phyloP scores from a whole-genome alignment of 2,888 invertebrate species.

The Drosophila melanocephala region DNA sequence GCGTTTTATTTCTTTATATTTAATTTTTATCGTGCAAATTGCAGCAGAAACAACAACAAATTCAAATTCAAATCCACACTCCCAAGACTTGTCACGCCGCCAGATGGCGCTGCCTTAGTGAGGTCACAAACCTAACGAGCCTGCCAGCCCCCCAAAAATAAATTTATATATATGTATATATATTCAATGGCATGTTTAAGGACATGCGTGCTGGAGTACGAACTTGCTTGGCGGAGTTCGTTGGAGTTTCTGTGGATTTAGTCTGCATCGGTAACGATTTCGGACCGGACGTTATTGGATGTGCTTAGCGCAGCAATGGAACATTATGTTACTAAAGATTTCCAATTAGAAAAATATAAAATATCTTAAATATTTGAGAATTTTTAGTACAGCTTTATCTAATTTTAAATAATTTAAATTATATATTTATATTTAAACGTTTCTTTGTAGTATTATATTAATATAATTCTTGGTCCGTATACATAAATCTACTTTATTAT shows the following conservation, averaged over 20 bases:
- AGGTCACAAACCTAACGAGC: constrained; percentile 61
- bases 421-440: too few species aligned
- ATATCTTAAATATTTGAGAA: not conserved
- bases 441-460: not conserved
- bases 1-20: constrained; percentile 35
- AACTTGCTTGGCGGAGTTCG: constrained; percentile 50
- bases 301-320: not conserved
- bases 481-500: not conserved
- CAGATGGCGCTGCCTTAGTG: constrained; percentile 68
- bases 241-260: constrained; percentile 48
- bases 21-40: constrained; percentile 52
- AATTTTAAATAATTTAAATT: not conserved
- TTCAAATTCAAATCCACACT: constrained; percentile 17
- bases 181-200: constrained; percentile 41
- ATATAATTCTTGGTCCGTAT: not conserved
- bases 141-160: constrained; percentile 33
- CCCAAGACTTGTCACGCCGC: constrained; percentile 33
- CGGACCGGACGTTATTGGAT: constrained; percentile 46
- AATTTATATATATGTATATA: not conserved
- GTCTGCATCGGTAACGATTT: constrained; percentile 47
- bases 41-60: constrained; percentile 31
- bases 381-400: not conserved
- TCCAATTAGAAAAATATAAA: not conserved
- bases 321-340: not conserved
- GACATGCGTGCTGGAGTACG: constrained; percentile 75